Base-by-base conservation (phyloP, 2,888 invertebrate genomes). In the Plagodis dolabraria region DNA sequence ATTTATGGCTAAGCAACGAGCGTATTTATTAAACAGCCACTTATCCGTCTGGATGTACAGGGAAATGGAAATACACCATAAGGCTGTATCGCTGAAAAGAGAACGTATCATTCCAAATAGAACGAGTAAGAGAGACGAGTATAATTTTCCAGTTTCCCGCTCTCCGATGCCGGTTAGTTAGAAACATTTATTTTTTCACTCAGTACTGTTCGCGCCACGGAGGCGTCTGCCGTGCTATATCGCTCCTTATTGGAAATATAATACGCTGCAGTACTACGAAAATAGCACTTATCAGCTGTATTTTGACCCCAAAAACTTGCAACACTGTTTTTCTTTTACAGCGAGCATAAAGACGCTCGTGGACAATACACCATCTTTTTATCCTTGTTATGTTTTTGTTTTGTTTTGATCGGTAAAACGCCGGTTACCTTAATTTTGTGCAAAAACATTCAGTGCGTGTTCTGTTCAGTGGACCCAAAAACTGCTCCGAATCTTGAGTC, bases 331-430 rank as follows among this genome's bases (percentile, higher is more conserved):
- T 67, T 22, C 2, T 22, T 22, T 22, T 22, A 22, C 68, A 58
- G 42, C 67, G 63, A 69, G 62, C 42, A 58, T 64, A 73, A 71
- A 47, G 36, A 53, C 48, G 46, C 40, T 11, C 48, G 48, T 2
- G 36, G 36, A 36, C 51, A 33, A n/a, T 5, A 46, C 70, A 77
- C 74, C 65, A 56, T 76, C 80, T 72, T 72, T 58, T 50, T 60
- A 68, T 63, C 69, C 74, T 76, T 75, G 73, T 74, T 78, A n/a
- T n/a, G 83, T 80, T 38, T 61, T 53, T 68, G 61, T 63, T 75
- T 80, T 80, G 73, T 79, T 87, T 88, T 85, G 69, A 74, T 86
- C 87, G 86, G 87, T 77, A 85, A 89, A 89, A 87, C 77, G 84
- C 90, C 90, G 89, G 89, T 69, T 72, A 67, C 68, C 67, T 73